Conservation (phyloP, 1,140 invertebrate species). For the Drusus annulatus region DNA sequence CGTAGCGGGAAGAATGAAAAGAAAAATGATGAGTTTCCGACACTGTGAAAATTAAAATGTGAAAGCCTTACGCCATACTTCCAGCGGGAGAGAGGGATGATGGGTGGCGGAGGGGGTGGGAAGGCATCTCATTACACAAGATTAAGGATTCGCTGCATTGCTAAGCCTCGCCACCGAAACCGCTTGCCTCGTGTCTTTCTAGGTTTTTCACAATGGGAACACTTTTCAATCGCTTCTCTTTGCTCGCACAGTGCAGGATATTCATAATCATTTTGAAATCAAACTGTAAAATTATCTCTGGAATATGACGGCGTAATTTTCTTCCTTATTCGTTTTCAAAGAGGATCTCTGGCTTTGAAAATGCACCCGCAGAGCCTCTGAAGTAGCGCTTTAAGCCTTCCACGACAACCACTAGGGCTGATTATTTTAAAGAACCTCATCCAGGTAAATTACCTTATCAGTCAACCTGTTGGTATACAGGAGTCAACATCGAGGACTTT, state of each 20-base stretch:
- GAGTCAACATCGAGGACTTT: too few relatives aligned
- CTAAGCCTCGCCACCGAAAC: constrained; percentile 26
- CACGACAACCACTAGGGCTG: too few relatives aligned
- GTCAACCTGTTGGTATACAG: too few relatives aligned
- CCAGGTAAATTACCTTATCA: too few relatives aligned
- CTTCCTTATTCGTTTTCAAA: too few relatives aligned
- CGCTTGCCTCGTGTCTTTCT: constrained; percentile 34
- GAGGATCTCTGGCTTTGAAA: too few relatives aligned
- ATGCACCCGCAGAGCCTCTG: too few relatives aligned
- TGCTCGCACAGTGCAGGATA: neutral
- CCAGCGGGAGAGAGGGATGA: neutral
- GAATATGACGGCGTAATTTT: too few relatives aligned
- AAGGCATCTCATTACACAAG: constrained; percentile 47
- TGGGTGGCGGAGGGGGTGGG: neutral
- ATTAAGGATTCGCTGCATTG: constrained; percentile 45
- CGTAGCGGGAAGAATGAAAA: constrained; percentile 12
- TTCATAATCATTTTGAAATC: too few relatives aligned
- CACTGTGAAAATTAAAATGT: constrained; percentile 43
- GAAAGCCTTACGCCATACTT: constrained; percentile 42
- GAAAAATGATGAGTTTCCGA: constrained; percentile 37
- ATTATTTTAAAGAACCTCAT: too few relatives aligned
- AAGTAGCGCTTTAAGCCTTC: too few relatives aligned
- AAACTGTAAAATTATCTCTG: too few relatives aligned
- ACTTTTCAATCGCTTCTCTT: constrained; percentile 2
- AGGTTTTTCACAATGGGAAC: constrained; percentile 2